Base-by-base conservation (phyloP, 1,140 invertebrate species). In the Acromyrmex heyeri region DNA sequence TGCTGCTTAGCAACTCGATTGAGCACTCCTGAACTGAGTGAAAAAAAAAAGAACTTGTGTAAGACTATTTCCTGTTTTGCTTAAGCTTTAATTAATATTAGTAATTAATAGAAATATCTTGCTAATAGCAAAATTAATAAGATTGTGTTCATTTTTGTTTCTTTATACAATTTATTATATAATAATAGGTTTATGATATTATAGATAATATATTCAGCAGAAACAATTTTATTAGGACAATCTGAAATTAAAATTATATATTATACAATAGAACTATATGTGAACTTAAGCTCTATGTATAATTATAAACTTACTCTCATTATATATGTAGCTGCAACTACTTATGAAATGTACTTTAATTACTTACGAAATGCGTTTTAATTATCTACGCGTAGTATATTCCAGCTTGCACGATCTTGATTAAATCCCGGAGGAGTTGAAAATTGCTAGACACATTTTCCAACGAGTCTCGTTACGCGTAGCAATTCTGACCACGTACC, bases 361-460 rank as follows among this genome's bases (percentile, higher is more conserved):
- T 77, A 62, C 55, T 76, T 27, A 65, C n/a, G 24, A 65, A 34
- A 65, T 50, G 50, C 55, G 34, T 48, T 59, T 61, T 82, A 73
- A 82, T 73, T 61, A 73, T 61, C 18, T 21, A 72, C 34, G 8
- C 57, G 24, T 73, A 48, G 21, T 12, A 44, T 62, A 69, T 72
- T 14, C 6, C 24, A 44, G 18, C 14, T 53, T 57, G 21, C 44
- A 69, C n/a, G 27, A 55, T 79, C 48, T 53, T 73, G 24, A 73
- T 73, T 61, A 73, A 82, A 27, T 18, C 48, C 30, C 24, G 5
- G 2, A 44, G 12, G 0, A 59, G 24, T 72, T 72, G 53, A 65
- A 82, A 82, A 61, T 59, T 38, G 21, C 34, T 73, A 34, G 38
- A 82, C 18, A 72, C 44, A 59, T 82, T 82, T 82, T 82, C 79